A percentile compares a stretch with the other conserved stretches of the same genome.
Conservation (phyloP, 2,888 invertebrate genomes). For the Helleia helle region DNA sequence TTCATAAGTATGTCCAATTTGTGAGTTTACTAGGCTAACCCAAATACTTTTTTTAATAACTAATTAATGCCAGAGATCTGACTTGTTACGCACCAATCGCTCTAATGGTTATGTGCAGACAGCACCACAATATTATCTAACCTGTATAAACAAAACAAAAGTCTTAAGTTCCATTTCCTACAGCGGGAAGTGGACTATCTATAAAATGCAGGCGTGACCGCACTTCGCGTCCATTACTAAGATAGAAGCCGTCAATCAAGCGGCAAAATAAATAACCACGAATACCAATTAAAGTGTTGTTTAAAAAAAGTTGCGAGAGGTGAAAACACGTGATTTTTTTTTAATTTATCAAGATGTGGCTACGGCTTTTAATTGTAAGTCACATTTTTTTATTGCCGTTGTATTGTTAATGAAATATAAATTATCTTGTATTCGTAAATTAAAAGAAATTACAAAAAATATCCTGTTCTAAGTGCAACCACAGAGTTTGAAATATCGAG, state of each 20-base stretch:
- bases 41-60: conserved; percentile 14
- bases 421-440: no score
- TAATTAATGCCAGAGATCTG: conserved; percentile 13
- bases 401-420: no score
- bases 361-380: conserved; percentile 9
- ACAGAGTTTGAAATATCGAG: no score
- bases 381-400: no score
- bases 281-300: conserved; percentile 11
- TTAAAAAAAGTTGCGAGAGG: background rate
- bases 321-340: background rate
- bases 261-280: conserved; percentile 24
- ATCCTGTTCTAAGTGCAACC: no score
- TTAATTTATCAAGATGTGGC: conserved; percentile 3
- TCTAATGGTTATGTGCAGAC: conserved; percentile 31
- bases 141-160: conserved; percentile 51
- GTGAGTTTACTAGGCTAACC: background rate
- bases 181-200: conserved; percentile 47
- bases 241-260: conserved; percentile 40
- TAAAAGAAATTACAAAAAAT: no score
- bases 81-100: conserved; percentile 15
- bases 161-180: conserved; percentile 38
- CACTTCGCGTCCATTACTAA: conserved; percentile 47
- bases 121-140: conserved; percentile 52
- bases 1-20: background rate
- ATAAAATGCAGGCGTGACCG: conserved; percentile 51